phyloP scores from a whole-genome alignment of 2,888 invertebrate genomes.

The Cartodere bifasciata region DNA sequence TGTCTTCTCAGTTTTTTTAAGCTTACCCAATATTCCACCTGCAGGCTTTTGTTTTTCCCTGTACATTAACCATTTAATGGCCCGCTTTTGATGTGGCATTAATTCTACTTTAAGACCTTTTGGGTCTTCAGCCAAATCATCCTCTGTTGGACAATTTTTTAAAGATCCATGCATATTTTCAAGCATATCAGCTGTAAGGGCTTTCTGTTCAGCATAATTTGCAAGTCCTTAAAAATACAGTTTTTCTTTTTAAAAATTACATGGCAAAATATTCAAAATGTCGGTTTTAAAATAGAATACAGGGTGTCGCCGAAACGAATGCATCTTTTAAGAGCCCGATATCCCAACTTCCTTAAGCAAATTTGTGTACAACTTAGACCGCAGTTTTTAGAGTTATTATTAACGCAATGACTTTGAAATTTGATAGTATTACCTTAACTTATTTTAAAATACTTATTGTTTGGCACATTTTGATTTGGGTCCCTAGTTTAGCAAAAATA shows the following conservation, averaged over 20 bases:
- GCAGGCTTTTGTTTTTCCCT: slow-evolving; percentile 73
- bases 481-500: too few relatives aligned
- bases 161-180: slow-evolving; percentile 60
- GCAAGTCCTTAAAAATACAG: slow-evolving; percentile 43
- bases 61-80: slow-evolving; percentile 81
- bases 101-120: slow-evolving; percentile 49
- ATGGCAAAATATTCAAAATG: too few relatives aligned
- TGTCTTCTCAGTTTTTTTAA: too few relatives aligned
- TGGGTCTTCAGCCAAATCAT: slow-evolving; percentile 46
- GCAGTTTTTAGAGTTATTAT: too few relatives aligned
- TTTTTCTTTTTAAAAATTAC: background rate
- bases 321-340: too few relatives aligned
- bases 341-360: too few relatives aligned
- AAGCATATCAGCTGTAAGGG: slow-evolving; percentile 57
- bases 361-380: too few relatives aligned
- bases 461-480: background rate
- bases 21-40: slow-evolving; percentile 81
- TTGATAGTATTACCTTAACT: too few relatives aligned
- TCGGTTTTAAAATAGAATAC: too few relatives aligned
- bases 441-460: too few relatives aligned
- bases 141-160: slow-evolving; percentile 50
- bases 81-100: slow-evolving; percentile 76
- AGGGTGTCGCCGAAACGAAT: too few relatives aligned
- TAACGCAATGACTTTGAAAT: too few relatives aligned
- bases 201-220: slow-evolving; percentile 54